Conservation (phyloP, 1,140 invertebrate species). For the Vanessa atalanta region DNA sequence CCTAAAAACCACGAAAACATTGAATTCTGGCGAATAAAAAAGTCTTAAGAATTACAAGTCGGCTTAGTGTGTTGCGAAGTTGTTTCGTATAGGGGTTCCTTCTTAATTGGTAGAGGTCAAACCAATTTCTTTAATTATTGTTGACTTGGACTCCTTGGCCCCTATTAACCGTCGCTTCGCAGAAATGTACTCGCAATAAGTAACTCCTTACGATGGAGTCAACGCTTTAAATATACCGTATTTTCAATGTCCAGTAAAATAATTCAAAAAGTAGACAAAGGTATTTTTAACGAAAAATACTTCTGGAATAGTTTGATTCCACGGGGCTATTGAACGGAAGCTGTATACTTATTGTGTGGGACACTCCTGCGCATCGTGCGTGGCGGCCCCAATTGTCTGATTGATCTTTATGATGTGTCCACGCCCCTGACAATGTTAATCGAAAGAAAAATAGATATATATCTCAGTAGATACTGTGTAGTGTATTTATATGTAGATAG, state of each 20-base stretch:
- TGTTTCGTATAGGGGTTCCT: constrained; percentile 23
- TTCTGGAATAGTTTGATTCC: constrained; percentile 29
- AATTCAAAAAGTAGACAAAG: not conserved
- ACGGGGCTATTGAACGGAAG: constrained; percentile 60
- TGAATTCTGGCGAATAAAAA: not conserved
- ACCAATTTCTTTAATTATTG: constrained; percentile 73
- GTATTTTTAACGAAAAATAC: not conserved
- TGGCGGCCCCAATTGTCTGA: constrained; percentile 77
- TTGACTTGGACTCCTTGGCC: constrained; percentile 39
- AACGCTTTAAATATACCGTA: not conserved
- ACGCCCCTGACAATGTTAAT: constrained; percentile 62
- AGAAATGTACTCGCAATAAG: constrained; percentile 36
- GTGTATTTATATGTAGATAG: no score
- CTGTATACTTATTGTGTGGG: constrained; percentile 58
- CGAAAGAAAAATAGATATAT: constrained; percentile 40
- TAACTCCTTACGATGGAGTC: constrained; percentile 14
- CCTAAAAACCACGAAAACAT: not conserved
- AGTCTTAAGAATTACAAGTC: not conserved
- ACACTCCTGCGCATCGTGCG: constrained; percentile 71
- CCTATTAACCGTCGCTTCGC: constrained; percentile 41
- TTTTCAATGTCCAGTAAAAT: no score
- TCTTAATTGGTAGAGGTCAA: constrained; percentile 72
- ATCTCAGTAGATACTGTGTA: no score
- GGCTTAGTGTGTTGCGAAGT: constrained; percentile 17
- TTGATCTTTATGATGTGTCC: constrained; percentile 75